Evolutionary conservation across 2,888 invertebrate genomes (phyloP), one percentile per base, ranked within the genome.

Genomic region (Lissonota sp.): DNA sequence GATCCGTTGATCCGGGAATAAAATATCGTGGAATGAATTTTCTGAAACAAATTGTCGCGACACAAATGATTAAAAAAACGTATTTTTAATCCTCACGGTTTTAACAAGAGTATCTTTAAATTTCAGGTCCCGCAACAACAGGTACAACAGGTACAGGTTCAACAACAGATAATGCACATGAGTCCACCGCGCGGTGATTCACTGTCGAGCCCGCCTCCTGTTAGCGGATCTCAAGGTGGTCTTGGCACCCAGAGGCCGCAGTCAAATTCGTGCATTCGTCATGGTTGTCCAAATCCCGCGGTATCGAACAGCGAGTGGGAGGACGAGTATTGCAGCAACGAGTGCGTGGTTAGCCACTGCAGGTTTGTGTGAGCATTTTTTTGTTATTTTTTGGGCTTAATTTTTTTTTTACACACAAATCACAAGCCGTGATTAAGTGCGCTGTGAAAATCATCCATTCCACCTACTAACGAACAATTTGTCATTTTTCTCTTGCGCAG

Each of bases 341-440:
- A 98, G 93, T 99, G 98, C 93, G 98, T 98, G 84, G 97, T 98
- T 92, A 97, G 96, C 93, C 98, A 99, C 93, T 98, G 98, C 96
- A 96, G 98, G 96, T 96, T 92, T 90, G 92, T 89, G 87, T 87
- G 83, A 86, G 86, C 84, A 86, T 86, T 87, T 63, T 83, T 26
- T 26, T 26, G 1, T 26, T 26, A 26, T 26, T 26, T 26, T 84
- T 84, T 79, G 63, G 44, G 70, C 82, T 75, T 67, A 58, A 58
- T 58, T 62, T 46, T 75, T 74, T 75, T 57, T 71, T 73, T 51
- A 37, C 51, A 14, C 62, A 26, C 26, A 26, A 26, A 26, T 26
- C 26, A 26, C 26, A 26, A 1, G 26, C 26, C 26, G 26, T 26
- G 26, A 26, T 26, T 26, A 1, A 26, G 26, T 26, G 26, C 26